Evolutionary conservation across 2,797 vertebrate genomes (phyloP).

Genomic region (Linurgus olivaceus): DNA sequence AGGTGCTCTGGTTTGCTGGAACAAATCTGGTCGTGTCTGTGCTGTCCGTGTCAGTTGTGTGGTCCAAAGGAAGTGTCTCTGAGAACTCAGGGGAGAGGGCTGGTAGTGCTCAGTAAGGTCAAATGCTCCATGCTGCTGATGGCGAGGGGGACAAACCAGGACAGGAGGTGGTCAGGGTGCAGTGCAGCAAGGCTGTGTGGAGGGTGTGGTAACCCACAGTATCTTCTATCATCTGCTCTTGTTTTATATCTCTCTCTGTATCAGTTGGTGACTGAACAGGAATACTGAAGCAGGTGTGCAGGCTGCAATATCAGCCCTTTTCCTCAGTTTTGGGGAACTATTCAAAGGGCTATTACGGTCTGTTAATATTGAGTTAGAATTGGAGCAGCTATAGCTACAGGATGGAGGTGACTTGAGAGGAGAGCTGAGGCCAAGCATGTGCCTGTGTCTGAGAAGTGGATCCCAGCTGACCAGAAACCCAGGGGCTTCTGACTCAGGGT

Average conservation of each 20-base stretch:
- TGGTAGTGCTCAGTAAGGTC: accelerated
- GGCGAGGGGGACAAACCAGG: background rate
- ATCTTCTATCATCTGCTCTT: background rate
- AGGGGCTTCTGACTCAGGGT: background rate
- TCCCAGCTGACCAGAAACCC: background rate
- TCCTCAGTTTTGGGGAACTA: background rate
- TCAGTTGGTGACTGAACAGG: background rate
- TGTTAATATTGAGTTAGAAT: background rate
- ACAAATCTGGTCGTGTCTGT: background rate
- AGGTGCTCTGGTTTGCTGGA: background rate
- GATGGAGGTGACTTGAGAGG: background rate
- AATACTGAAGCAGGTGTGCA: background rate
- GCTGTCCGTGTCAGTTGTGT: background rate
- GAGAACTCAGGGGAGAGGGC: background rate
- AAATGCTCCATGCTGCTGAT: background rate
- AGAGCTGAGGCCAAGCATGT: background rate
- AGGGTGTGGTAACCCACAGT: background rate
- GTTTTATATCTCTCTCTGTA: background rate
- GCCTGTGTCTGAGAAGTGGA: background rate
- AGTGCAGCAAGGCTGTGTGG: background rate
- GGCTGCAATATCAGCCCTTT: background rate
- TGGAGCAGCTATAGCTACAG: background rate
- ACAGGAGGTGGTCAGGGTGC: background rate
- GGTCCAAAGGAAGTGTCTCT: background rate
- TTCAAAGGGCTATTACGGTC: background rate